Percentiles rank a stretch among this genome's conserved stretches.
Evolutionary conservation across 2,888 invertebrate species (phyloP).

Genomic region (Zhuqinia jingwanae): DNA sequence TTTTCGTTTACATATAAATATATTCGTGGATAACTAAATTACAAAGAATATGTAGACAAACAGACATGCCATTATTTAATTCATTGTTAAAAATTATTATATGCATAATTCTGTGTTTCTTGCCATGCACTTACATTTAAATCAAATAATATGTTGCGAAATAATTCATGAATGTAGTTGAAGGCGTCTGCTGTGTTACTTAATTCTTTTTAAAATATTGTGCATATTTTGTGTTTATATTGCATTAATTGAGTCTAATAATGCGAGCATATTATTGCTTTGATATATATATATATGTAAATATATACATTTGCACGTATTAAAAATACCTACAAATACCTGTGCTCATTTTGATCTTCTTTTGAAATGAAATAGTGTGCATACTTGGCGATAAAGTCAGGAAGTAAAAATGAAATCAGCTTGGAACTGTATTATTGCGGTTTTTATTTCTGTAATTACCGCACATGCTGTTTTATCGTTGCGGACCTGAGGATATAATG

Average conservation of each 20-base stretch:
- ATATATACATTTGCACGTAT: no score
- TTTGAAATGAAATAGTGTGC: neutral
- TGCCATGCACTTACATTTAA: no score
- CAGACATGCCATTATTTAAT: no score
- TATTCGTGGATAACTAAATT: no score
- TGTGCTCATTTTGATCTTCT: slow-evolving; percentile 6
- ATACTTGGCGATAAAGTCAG: slow-evolving; percentile 41
- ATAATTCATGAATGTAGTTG: no score
- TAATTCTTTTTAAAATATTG: no score
- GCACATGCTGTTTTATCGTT: slow-evolving; percentile 26
- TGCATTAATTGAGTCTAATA: slow-evolving; percentile 24
- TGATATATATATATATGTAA: neutral
- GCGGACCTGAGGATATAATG: slow-evolving; percentile 25
- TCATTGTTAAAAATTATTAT: no score
- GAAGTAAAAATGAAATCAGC: slow-evolving; percentile 46
- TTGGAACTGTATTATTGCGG: slow-evolving; percentile 55
- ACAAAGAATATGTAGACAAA: no score
- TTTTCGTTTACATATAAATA: no score
- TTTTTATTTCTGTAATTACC: slow-evolving; percentile 30
- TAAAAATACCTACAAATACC: no score
- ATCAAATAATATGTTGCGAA: neutral
- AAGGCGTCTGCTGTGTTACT: no score
- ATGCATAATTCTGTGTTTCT: no score
- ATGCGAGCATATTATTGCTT: neutral
- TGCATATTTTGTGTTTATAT: neutral